Base-by-base conservation (phyloP, 2,797 vertebrate genomes). In the Staurois parvus region DNA sequence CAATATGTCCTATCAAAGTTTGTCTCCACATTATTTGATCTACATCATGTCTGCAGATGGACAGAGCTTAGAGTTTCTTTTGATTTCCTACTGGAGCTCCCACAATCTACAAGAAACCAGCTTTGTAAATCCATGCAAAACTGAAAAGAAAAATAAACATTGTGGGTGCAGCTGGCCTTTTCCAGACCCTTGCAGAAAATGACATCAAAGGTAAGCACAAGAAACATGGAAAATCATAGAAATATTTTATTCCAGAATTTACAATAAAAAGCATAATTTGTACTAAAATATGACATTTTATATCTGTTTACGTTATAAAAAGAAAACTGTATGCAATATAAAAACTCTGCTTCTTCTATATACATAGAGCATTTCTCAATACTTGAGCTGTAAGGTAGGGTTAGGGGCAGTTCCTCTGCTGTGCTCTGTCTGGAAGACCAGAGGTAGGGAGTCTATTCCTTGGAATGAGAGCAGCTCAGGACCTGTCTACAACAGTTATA, bases 391-490 rank as follows among this genome's bases (percentile, higher is more conserved):
- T 42, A 75, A 83, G 76, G 68, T 67, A 75, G 75, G 68, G 72
- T 13, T 37, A n/a, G 32, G 72, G 59, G 72, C 68, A 21, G 37
- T 87, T 83, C 70, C 85, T 45, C 64, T 87, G 72, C 78, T 85
- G 81, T 87, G 85, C 81, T 83, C 79, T 82, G 85, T 74, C 80
- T 79, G 85, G 85, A 87, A 83, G 85, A 87, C 81, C 85, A 87
- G 85, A 87, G 85, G 85, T 83, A 83, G 81, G 81, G 70, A 59
- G 78, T 83, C 81, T 79, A 30, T 78, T 86, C 85, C 80, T 76
- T 83, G 69, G 48, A 74, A 73, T 30, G 59, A 77, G 67, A 67
- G 85, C 81, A 83, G 81, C 81, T 78, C 59, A 67, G 85, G 75
- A 72, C 37, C 73, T 56, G 26, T 74, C 52, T 72, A 74, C 59